Evolutionary conservation across 2,888 invertebrate genomes (phyloP).

Genomic region (Pyrochroa serraticornis): DNA sequence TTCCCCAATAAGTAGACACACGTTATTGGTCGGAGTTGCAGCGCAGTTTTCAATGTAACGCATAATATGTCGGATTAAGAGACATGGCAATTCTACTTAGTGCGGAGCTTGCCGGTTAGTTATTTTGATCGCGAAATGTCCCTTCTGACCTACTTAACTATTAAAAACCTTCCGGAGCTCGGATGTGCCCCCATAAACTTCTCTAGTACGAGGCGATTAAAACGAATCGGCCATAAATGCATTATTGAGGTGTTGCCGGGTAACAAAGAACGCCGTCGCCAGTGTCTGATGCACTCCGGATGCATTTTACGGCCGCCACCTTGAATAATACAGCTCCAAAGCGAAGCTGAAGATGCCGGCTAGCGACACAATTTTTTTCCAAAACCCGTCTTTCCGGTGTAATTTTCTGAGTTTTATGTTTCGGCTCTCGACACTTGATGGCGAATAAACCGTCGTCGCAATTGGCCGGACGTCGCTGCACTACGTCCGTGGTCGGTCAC

Average conservation of each 20-base stretch:
- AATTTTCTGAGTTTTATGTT: constrained; percentile 28
- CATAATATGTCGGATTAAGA: no score
- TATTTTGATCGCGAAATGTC: no score
- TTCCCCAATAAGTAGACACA: no score
- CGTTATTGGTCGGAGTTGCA: no score
- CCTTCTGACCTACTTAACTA: no score
- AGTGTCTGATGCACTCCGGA: constrained; percentile 18
- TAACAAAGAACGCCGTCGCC: constrained; percentile 5
- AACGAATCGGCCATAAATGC: no score
- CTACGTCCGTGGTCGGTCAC: background rate
- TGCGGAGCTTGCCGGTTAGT: no score
- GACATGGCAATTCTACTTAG: no score
- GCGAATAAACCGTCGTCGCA: constrained; percentile 30
- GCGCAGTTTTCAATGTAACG: no score
- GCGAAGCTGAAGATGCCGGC: constrained; percentile 15
- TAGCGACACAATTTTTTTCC: constrained; percentile 17
- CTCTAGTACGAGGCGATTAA: no score
- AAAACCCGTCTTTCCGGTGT: constrained; percentile 13
- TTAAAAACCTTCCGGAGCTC: no score
- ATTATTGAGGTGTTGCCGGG: background rate
- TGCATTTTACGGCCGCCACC: constrained; percentile 20
- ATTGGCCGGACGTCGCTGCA: constrained; percentile 26
- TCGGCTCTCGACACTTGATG: constrained; percentile 26
- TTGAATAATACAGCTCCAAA: constrained; percentile 13
- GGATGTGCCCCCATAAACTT: no score